Base-by-base conservation (phyloP, 1,140 invertebrate genomes). In the Physella acuta region DNA sequence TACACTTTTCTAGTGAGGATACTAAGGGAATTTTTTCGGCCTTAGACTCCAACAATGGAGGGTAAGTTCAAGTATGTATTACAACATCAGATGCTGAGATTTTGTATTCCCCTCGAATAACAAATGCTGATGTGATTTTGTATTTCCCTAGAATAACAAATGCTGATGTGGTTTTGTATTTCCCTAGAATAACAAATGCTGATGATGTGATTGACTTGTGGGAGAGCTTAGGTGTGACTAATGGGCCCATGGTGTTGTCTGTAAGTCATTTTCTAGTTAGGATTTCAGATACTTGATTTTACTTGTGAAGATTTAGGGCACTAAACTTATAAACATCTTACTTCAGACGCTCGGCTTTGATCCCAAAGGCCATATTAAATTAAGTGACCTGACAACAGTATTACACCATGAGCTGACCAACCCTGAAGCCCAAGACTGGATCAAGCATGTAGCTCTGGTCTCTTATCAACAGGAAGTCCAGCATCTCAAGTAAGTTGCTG, bases 391-490 rank as follows among this genome's bases (percentile, higher is more conserved):
- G 53, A 89, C 89, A n/a, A 87, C 86, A 67, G 88, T 90, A 2
- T 81, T 95, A 60, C 91, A 93, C 73, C 91, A 93, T 64, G 92
- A 93, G 81, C 76, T 92, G 16, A 87, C 88, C 71, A 87, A 59
- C 66, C 68, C 61, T 2, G 75, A 78, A 52, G 84, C 86, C n/a
- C 76, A 79, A 68, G 87, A 88, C 68, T 73, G 71, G 28, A 58
- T 80, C 8, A 76, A 75, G 52, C 79, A 85, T 64, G 78, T 81
- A 30, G 80, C 82, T 2, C 70, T 85, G n/a, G 73, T 79, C 11
- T 77, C 84, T 1, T 84, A 77, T 68, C 82, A 85, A 36, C 81
- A 85, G 73, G 85, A 86, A 75, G 74, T 86, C 8, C 73, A 79
- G 65, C 79, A 81, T 72, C 72, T 85, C 31, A 85, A 81, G 85